phyloP scores from a whole-genome alignment of 2,113 vertebrate species.

The Paramisgurnus dabryanus region DNA sequence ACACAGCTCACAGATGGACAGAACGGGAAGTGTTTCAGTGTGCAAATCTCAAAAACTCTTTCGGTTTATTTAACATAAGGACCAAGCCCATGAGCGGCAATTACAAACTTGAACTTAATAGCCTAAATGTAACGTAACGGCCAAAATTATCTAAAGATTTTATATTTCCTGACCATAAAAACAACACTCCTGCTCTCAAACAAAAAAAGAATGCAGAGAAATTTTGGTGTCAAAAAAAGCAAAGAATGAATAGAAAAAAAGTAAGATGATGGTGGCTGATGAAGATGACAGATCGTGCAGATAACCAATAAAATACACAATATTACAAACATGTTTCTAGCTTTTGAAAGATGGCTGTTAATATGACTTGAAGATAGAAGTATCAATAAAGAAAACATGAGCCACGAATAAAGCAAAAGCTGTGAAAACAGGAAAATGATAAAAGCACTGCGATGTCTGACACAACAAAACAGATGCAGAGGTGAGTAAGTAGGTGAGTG shows the following conservation, averaged over 20 bases:
- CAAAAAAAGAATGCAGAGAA: background rate
- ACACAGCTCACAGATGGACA: slow-evolving; percentile 63
- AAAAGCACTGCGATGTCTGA: background rate
- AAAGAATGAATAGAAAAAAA: background rate
- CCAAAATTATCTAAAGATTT: background rate
- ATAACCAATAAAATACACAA: slow-evolving; percentile 1
- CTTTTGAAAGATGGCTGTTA: background rate
- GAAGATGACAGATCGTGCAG: background rate
- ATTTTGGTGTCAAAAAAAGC: background rate
- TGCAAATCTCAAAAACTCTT: slow-evolving; percentile 3
- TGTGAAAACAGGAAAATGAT: background rate
- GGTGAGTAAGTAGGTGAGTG: background rate
- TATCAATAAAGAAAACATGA: background rate
- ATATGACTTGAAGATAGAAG: background rate
- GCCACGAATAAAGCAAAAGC: background rate
- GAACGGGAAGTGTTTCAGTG: slow-evolving; percentile 40
- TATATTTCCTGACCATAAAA: background rate
- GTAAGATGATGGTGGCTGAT: no score
- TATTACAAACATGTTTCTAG: background rate
- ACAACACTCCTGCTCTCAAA: slow-evolving; percentile 2
- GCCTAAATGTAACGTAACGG: no score
- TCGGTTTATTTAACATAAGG: background rate
- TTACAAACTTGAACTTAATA: background rate
- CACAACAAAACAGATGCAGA: background rate
- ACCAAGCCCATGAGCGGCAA: background rate